These are phyloP conservation scores for Drosophila planitibia DNA, from an alignment of 2,888 invertebrate genomes.

Conservation along the genomic window DNA sequence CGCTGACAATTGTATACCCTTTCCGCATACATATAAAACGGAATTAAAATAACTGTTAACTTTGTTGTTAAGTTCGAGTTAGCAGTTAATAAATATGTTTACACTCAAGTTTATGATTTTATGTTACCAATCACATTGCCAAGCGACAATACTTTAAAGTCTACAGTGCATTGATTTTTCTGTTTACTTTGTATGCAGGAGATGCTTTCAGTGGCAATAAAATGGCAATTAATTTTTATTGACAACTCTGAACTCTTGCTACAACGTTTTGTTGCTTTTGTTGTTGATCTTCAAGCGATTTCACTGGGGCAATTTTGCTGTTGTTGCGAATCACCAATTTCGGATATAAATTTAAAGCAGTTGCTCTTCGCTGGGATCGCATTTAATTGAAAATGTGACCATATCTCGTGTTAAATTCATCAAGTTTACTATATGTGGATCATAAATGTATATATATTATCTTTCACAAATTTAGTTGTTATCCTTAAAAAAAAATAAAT, in stretches of 20 bases:
- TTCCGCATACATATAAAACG: neutral
- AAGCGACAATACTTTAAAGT: conserved; percentile 4
- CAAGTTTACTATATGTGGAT: conserved; percentile 4
- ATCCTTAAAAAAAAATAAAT: conserved; percentile 5
- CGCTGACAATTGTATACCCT: conserved; percentile 21
- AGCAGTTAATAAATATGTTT: neutral
- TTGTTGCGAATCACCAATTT: conserved; percentile 8
- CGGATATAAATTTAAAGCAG: conserved; percentile 9
- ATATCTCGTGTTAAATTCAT: neutral
- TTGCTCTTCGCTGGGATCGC: neutral
- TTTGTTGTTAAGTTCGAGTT: neutral
- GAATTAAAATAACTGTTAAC: neutral
- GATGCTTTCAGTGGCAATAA: conserved; percentile 76
- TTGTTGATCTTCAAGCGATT: conserved; percentile 67
- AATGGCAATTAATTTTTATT: conserved; percentile 84
- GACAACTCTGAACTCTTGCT: conserved; percentile 81
- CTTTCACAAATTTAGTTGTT: neutral
- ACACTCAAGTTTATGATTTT: neutral
- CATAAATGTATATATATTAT: neutral
- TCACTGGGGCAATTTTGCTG: conserved; percentile 49
- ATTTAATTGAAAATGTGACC: conserved; percentile 1
- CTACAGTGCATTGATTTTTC: conserved; percentile 5
- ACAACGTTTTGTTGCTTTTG: conserved; percentile 69
- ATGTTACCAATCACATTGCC: conserved; percentile 23
- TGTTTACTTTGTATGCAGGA: conserved; percentile 72